Base-by-base conservation (phyloP, 2,113 vertebrate genomes). In the Ornithorhynchus anatinus region DNA sequence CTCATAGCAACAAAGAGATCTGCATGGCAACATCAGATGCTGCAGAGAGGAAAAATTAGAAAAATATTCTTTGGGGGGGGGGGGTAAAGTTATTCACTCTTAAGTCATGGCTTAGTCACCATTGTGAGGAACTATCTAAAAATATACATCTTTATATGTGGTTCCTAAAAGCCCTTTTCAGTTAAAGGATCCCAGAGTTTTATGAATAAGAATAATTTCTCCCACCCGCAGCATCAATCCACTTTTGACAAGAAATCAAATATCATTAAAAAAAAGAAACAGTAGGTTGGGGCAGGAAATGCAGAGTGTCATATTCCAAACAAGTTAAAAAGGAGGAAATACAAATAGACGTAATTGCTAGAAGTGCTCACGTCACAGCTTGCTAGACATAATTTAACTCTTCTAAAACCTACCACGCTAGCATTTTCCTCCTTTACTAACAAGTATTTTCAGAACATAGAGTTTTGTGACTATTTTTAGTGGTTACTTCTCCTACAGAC, bases 11-110 rank as follows among this genome's bases (percentile, higher is more conserved):
- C 63, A 59, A 35, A 27, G 44, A 51, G 74, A 85, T 82, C 76
- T 84, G 69, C 70, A 72, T 84, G 72, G 81, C 81, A 90, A 80
- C 78, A 84, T 70, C 52, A 58, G 84, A 69, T 79, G 70, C 81
- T 69, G 35, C 19, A 40, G 35, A 53, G 50, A 63, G 72, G 71
- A 86, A 81, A 75, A 86, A 84, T 45, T 51, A 74, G 69, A 59
- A 85, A 71, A 65, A 72, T 79, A 72, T 82, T 78, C 65, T 63
- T 53, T 68, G 56, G 60, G 71, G 38, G 23, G 72, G n/a, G n/a
- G 50, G 82, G 77, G 75, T 73, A 66, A 77, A 79, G 70, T 58
- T 75, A 78, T 86, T 77, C 81, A 64, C 83, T 80, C 70, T 75
- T 72, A 82, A 80, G 81, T 88, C 83, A 84, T 81, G 58, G 44